Evolutionary conservation across 2,888 invertebrate genomes (phyloP), one percentile per base, ranked within the genome.

Genomic region (Mayetiola destructor): DNA sequence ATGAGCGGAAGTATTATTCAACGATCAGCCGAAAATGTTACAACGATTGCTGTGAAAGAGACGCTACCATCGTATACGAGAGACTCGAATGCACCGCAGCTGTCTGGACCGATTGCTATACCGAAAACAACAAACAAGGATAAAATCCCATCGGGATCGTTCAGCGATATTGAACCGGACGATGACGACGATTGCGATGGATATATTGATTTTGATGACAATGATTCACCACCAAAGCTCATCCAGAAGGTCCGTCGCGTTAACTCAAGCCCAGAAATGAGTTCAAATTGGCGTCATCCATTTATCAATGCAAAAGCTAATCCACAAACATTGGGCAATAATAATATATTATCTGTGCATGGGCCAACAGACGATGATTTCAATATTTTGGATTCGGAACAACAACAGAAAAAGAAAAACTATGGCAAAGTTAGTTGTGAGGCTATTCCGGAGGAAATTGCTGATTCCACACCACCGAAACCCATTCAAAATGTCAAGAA

Each of bases 251-350:
- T 92, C 59, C 79, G 89, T 1, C 78, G 91, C 60, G 88, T 89
- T 42, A 91, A 91, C 77, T 91, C 91, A 56, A 90, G 90, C 64
- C 91, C 91, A 1, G 92, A 92, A 76, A 90, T 92, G 90, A 88
- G 86, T 60, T 85, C 88, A 1, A 85, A 84, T 66, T 89, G 88
- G 87, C 85, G 88, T 62, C 80, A 80, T 70, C 80, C 82, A 60
- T 81, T 82, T 64, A 67, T 81, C 53, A 73, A 71, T 62, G 75
- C 55, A 37, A 59, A 59, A 55, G 29, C 27, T 10, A 35, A 21
- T 35, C 9, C 1, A 48, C 29, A 55, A 36, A 3, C 66, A 0
- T 4, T 64, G 64, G 4, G 76, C 66, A 74, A 77, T 65, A 60
- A 65, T 61, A 53, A 63, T 36, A 36, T 23, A 35, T 16, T 16